Evolutionary conservation across 2,797 vertebrate species (phyloP).

Genomic region (Pseudochirops cupreus): DNA sequence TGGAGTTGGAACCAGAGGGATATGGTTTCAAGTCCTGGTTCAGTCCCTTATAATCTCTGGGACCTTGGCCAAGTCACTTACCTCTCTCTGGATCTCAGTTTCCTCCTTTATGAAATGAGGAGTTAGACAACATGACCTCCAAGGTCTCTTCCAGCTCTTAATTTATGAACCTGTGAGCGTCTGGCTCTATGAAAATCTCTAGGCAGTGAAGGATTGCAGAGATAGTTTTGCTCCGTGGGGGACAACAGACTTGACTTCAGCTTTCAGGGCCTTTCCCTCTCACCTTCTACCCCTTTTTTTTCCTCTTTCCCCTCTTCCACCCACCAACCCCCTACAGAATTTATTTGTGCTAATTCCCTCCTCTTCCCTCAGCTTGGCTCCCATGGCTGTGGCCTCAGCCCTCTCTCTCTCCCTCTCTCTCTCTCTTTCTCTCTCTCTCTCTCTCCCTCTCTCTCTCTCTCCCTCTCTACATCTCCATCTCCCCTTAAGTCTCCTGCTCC

Average conservation of each 20-base stretch:
- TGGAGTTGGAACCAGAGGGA: background rate
- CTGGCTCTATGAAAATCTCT: background rate
- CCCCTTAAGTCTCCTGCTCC: background rate
- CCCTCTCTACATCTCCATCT: background rate
- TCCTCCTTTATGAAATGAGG: background rate
- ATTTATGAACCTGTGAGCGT: background rate
- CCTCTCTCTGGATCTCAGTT: background rate
- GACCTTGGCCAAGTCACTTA: background rate
- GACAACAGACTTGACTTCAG: background rate
- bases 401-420: background rate
- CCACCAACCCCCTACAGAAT: background rate
- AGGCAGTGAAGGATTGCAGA: background rate
- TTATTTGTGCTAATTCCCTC: background rate
- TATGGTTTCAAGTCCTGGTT: background rate
- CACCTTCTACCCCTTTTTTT: too few species aligned
- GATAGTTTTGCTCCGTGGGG: fast-evolving
- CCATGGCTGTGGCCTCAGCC: background rate
- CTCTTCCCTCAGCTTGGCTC: background rate
- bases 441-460: background rate
- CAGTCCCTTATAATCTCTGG: background rate
- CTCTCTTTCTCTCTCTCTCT: background rate
- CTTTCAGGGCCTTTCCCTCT: background rate
- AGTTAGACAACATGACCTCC: background rate
- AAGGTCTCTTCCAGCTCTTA: background rate
- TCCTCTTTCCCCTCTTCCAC: background rate